A percentile compares a stretch with the other conserved stretches of the same genome.
Conservation (phyloP, 30 jellyfish, hydroid and myxozoan genomes). For the Pseudorhiza aurosa region DNA sequence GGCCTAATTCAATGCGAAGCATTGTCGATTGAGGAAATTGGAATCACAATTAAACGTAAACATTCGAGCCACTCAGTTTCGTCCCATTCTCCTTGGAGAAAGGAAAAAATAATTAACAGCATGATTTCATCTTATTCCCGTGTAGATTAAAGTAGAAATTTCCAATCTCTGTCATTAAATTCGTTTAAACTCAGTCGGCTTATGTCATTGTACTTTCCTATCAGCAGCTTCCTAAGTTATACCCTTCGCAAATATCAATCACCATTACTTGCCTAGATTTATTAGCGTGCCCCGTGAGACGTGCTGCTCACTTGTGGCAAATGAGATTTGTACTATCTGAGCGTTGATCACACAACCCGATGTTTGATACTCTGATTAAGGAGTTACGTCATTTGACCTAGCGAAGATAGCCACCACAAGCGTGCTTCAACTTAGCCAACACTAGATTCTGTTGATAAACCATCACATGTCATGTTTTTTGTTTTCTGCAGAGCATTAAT, state of each 20-base stretch:
- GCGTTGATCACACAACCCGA: constrained; percentile 13
- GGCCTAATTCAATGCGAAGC: constrained; percentile 58
- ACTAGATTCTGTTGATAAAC: too few species aligned
- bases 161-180: constrained; percentile 17
- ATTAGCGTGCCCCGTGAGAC: not conserved
- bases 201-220: not conserved
- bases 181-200: constrained; percentile 51
- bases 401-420: not conserved
- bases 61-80: constrained; percentile 59
- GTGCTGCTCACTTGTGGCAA: not conserved
- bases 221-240: not conserved
- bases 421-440: too few species aligned
- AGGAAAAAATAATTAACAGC: constrained; percentile 68
- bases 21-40: constrained; percentile 73
- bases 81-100: constrained; percentile 28
- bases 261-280: constrained; percentile 6
- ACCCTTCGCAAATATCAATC: not conserved
- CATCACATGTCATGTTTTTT: too few species aligned
- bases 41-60: constrained; percentile 57
- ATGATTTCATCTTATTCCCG: constrained; percentile 55
- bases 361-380: not conserved
- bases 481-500: too few species aligned
- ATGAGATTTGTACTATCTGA: not conserved
- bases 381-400: constrained; percentile 10
- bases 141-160: constrained; percentile 18